These are phyloP conservation scores for Aythya baeri DNA, from an alignment of 2,113 vertebrate species.

Conservation along the genomic window DNA sequence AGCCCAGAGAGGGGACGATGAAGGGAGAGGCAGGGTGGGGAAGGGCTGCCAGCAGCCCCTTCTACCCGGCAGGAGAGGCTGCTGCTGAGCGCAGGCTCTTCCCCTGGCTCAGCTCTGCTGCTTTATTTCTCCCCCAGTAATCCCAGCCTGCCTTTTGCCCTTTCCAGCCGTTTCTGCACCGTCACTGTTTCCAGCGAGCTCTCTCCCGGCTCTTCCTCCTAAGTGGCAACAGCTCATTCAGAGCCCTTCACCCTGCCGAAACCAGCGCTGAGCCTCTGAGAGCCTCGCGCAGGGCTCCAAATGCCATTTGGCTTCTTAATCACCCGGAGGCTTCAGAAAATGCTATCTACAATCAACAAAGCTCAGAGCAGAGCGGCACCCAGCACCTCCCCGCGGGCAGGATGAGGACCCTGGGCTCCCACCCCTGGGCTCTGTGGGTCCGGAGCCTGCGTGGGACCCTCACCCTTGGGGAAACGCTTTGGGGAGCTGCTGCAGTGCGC, in stretches of 20 bases:
- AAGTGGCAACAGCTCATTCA: not conserved
- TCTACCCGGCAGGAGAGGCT: not conserved
- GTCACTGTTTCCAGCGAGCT: not conserved
- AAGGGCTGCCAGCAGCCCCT: not conserved
- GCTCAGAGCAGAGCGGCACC: not conserved
- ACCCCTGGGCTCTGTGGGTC: not conserved
- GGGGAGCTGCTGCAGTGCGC: not conserved
- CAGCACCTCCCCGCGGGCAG: not conserved
- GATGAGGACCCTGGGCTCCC: not conserved
- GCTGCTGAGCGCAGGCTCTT: rapidly evolving
- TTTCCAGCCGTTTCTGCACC: not conserved
- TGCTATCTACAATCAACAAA: not conserved
- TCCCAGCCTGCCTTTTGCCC: not conserved
- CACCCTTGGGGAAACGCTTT: not conserved
- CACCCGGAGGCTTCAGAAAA: not conserved
- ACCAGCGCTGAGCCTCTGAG: not conserved
- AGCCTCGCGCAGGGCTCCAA: not conserved
- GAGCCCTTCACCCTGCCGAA: not conserved
- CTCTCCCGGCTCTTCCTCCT: not conserved
- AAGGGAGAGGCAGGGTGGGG: not conserved
- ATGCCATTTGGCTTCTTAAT: not conserved
- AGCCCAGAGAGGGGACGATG: not conserved
- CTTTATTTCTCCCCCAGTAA: not conserved
- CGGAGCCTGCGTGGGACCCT: not conserved
- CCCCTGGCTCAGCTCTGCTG: not conserved